phyloP scores from a whole-genome alignment of 2,797 vertebrate genomes.

The Pseudotriccus pelzelni region DNA sequence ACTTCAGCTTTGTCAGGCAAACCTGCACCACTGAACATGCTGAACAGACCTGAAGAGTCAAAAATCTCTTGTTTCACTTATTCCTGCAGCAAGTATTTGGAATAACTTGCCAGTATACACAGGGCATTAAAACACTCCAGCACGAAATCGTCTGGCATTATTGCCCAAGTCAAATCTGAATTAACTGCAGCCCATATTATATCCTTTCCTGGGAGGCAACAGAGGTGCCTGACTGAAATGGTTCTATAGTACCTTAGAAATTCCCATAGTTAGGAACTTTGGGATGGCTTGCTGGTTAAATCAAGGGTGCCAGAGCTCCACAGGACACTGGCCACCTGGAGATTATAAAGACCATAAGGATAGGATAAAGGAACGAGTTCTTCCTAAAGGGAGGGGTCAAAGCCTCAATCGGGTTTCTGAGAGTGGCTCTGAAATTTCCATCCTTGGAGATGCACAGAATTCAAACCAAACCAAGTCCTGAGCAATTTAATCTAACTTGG shows the following conservation, averaged over 20 bases:
- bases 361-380: neutral
- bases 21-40: neutral
- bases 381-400: neutral
- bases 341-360: neutral
- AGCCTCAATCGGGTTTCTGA: neutral
- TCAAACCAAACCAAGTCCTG: neutral
- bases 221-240: neutral
- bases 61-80: neutral
- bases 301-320: neutral
- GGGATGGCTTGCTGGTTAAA: neutral
- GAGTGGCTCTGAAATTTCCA: neutral
- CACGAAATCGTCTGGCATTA: neutral
- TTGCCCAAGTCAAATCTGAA: neutral
- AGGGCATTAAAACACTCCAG: neutral
- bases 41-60: neutral
- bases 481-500: neutral
- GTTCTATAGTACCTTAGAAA: neutral
- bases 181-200: neutral
- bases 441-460: neutral
- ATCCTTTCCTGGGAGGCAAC: neutral
- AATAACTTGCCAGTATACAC: neutral
- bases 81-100: neutral
- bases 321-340: neutral
- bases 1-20: neutral
- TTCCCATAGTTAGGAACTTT: neutral